Evolutionary conservation across 2,797 vertebrate species (phyloP).

Genomic region (Natrix natrix): DNA sequence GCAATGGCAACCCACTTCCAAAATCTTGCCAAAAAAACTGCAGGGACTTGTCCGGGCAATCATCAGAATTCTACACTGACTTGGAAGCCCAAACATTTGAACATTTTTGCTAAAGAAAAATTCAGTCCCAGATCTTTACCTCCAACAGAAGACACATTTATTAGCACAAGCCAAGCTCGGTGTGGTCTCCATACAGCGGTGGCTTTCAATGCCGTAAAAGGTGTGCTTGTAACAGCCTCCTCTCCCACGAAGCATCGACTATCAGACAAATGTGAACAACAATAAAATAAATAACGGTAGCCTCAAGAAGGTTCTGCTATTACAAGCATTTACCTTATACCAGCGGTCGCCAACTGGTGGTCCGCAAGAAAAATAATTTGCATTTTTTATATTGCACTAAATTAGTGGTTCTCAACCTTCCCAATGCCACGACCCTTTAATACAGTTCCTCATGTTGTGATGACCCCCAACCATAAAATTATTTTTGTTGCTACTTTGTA

Average conservation of each 20-base stretch:
- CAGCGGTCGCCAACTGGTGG: too few relatives aligned
- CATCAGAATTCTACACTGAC: neutral
- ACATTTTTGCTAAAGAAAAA: neutral
- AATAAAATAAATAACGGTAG: neutral
- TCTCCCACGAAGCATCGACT: conserved; percentile 93
- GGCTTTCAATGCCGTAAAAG: conserved; percentile 94
- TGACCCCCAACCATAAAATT: too few relatives aligned
- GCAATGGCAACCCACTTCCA: neutral
- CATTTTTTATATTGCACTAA: too few relatives aligned
- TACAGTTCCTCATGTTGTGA: too few relatives aligned
- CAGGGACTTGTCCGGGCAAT: neutral
- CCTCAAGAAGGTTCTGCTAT: neutral
- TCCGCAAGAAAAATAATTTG: too few relatives aligned
- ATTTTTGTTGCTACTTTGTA: too few relatives aligned
- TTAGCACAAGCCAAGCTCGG: conserved; percentile 94
- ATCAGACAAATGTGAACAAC: neutral
- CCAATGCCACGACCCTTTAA: too few relatives aligned
- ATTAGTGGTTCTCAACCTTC: too few relatives aligned
- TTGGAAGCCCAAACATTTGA: neutral
- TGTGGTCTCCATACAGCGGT: conserved; percentile 95
- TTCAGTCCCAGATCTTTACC: conserved; percentile 66
- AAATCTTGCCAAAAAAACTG: neutral
- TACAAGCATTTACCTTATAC: neutral
- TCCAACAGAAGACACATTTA: conserved; percentile 98
- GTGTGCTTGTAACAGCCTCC: conserved; percentile 97